Evolutionary conservation across 2,888 invertebrate genomes (phyloP).

Genomic region (Harpagoxenus sublaevis): DNA sequence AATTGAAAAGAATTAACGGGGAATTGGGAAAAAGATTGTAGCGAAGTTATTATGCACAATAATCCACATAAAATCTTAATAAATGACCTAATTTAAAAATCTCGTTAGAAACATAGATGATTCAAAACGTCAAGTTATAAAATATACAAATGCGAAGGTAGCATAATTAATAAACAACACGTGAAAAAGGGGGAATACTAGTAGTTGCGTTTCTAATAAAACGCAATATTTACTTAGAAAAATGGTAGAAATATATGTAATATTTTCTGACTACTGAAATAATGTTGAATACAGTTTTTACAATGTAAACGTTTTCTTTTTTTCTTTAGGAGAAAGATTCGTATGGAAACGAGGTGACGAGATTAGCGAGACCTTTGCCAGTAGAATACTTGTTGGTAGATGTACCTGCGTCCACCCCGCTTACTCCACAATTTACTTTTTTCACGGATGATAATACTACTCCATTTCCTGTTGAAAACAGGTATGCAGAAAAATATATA

Average conservation of each 20-base stretch:
- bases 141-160: background rate
- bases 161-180: background rate
- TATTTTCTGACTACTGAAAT: background rate
- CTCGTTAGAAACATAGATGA: background rate
- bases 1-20: background rate
- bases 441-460: constrained; percentile 87
- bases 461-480: constrained; percentile 94
- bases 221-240: background rate
- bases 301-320: constrained; percentile 1
- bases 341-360: constrained; percentile 98
- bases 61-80: background rate
- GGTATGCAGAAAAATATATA: constrained; percentile 81
- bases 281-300: background rate
- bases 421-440: constrained; percentile 93
- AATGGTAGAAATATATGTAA: background rate
- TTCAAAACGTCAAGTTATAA: background rate
- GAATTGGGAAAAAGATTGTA: too few relatives aligned
- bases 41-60: background rate
- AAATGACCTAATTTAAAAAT: background rate
- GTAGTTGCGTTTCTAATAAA: background rate
- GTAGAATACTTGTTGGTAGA: constrained; percentile 99
- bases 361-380: constrained; percentile 97
- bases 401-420: constrained; percentile 97
- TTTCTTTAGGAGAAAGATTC: constrained; percentile 95
- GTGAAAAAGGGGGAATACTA: background rate